Evolutionary conservation across 1,140 invertebrate species (phyloP).

Genomic region (Agrilus planipennis): DNA sequence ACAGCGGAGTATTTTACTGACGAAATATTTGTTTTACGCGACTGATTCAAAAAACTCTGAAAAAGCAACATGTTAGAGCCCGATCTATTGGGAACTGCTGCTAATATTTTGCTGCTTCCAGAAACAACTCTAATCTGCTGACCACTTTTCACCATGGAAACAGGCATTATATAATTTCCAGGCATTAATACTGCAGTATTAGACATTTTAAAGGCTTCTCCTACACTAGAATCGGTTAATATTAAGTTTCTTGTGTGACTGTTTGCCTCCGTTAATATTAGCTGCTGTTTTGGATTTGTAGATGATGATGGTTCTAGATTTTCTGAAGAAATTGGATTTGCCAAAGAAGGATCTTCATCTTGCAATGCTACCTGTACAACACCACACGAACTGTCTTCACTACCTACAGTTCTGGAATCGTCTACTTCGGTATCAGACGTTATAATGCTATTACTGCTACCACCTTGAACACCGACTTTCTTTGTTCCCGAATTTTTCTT

Average conservation of each 20-base stretch:
- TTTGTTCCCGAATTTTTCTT: constrained; percentile 55
- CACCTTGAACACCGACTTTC: constrained; percentile 40
- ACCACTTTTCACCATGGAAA: constrained; percentile 54
- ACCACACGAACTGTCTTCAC: constrained; percentile 57
- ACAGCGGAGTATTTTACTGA: constrained; percentile 38
- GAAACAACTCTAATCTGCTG: constrained; percentile 60
- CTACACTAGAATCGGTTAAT: constrained; percentile 40
- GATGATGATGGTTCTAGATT: constrained; percentile 22
- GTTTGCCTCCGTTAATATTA: constrained; percentile 26
- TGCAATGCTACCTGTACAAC: constrained; percentile 42
- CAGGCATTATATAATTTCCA: constrained; percentile 55
- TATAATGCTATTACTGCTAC: constrained; percentile 29
- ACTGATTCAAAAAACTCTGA: constrained; percentile 42
- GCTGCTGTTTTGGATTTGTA: constrained; percentile 20
- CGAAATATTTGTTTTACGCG: constrained; percentile 34
- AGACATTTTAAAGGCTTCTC: constrained; percentile 40
- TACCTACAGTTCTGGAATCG: constrained; percentile 54
- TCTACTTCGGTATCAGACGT: constrained; percentile 43
- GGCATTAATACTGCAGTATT: constrained; percentile 53
- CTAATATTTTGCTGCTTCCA: constrained; percentile 50
- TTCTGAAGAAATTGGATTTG: constrained; percentile 24
- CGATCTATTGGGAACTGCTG: constrained; percentile 46
- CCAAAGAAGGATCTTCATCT: constrained; percentile 28
- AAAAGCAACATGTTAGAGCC: constrained; percentile 41
- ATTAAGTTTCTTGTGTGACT: constrained; percentile 41